These are phyloP conservation scores for Euzetes globulus DNA, from an alignment of 2,888 invertebrate genomes.

Conservation along the genomic window DNA sequence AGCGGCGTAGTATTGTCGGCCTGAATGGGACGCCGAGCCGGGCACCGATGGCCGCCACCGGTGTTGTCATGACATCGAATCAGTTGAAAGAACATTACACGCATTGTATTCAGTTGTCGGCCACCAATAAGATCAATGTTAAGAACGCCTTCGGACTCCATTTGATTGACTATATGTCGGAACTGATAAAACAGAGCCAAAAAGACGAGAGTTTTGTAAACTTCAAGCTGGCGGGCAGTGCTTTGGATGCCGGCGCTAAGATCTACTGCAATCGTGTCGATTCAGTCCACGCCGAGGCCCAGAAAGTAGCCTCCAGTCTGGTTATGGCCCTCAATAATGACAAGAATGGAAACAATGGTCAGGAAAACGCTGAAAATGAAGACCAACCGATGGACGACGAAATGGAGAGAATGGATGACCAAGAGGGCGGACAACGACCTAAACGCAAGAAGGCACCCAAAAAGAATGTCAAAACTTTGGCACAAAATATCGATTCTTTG, in stretches of 20 bases:
- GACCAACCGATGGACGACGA: conserved; percentile 9
- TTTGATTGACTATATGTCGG: conserved; percentile 74
- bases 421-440: not conserved
- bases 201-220: conserved; percentile 57
- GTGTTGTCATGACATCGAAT: conserved; percentile 50
- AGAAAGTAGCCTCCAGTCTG: conserved; percentile 37
- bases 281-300: conserved; percentile 63
- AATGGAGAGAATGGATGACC: not conserved
- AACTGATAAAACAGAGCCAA: conserved; percentile 55
- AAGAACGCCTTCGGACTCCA: conserved; percentile 83
- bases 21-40: conserved; percentile 43
- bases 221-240: conserved; percentile 55
- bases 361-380: conserved; percentile 24
- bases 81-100: conserved; percentile 59
- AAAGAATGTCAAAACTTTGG: conserved; percentile 30
- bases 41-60: conserved; percentile 42
- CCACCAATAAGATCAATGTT: conserved; percentile 65
- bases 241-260: conserved; percentile 78
- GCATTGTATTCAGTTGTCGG: conserved; percentile 67
- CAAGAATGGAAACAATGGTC: conserved; percentile 9
- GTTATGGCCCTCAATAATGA: conserved; percentile 33
- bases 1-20: conserved; percentile 5
- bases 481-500: conserved; percentile 29
- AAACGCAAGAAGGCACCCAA: conserved; percentile 22
- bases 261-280: conserved; percentile 83